A percentile compares a stretch with the other conserved stretches of the same genome.
phyloP scores from a whole-genome alignment of 64 coral and sea anemone species.

The Exaiptasia diaphana region DNA sequence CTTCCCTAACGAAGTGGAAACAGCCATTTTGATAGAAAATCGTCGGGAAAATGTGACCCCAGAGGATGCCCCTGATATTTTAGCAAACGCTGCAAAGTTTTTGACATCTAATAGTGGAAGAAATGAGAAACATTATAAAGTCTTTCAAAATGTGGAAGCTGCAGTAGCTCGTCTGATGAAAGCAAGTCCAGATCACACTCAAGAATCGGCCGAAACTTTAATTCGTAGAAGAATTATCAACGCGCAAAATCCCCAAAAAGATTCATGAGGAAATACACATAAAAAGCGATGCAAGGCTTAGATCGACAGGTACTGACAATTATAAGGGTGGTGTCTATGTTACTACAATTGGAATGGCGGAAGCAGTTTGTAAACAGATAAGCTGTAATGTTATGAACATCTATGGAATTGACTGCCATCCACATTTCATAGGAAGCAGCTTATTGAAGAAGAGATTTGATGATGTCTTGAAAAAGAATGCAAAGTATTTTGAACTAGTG shows the following conservation, averaged over 20 bases:
- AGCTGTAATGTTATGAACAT: background rate
- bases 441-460: background rate
- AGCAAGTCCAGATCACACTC: background rate
- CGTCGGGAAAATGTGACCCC: background rate
- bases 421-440: background rate
- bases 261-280: no score
- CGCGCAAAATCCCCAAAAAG: background rate
- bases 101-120: background rate
- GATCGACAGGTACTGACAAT: background rate
- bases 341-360: background rate
- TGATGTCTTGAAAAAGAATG: background rate
- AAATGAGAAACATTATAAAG: background rate
- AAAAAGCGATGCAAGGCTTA: background rate
- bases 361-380: background rate
- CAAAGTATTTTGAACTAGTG: background rate
- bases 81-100: background rate
- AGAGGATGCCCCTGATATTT: background rate
- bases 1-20: conserved; percentile 67
- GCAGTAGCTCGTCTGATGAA: background rate
- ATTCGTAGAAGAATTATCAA: background rate
- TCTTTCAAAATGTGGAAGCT: background rate
- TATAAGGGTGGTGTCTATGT: background rate
- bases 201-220: background rate
- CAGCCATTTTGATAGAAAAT: conserved; percentile 52
- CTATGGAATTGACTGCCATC: background rate